Evolutionary conservation across 2,888 invertebrate genomes (phyloP).

Genomic region (Tachina fera): DNA sequence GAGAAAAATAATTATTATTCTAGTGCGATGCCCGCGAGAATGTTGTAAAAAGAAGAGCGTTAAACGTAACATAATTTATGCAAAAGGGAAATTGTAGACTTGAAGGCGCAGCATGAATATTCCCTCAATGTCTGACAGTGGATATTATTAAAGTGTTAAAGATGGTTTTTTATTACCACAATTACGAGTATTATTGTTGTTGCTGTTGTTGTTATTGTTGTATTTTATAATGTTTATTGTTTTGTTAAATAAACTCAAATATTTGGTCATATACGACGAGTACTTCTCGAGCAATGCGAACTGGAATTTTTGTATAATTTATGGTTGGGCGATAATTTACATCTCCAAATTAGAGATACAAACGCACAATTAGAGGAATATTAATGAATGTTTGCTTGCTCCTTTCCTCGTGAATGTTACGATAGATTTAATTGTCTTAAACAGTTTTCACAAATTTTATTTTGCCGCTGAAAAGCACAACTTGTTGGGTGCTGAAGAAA

Average conservation of each 20-base stretch:
- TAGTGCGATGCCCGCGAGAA: not conserved
- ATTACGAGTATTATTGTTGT: not conserved
- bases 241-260: slow-evolving; percentile 53
- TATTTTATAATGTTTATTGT: slow-evolving; percentile 40
- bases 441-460: slow-evolving; percentile 42
- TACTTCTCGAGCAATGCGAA: not conserved
- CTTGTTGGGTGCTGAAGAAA: slow-evolving; percentile 36
- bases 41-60: slow-evolving; percentile 4
- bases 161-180: slow-evolving; percentile 7
- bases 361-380: not conserved
- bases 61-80: slow-evolving; percentile 55
- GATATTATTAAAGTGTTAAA: slow-evolving; percentile 51
- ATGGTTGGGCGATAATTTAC: slow-evolving; percentile 41
- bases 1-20: slow-evolving; percentile 9
- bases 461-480: slow-evolving; percentile 49
- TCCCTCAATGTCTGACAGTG: slow-evolving; percentile 66
- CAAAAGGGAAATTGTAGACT: slow-evolving; percentile 69
- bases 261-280: slow-evolving; percentile 33
- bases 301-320: slow-evolving; percentile 45
- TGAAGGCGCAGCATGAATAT: slow-evolving; percentile 68
- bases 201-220: slow-evolving; percentile 6
- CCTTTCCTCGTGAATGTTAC: not conserved
- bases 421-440: not conserved
- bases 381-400: slow-evolving; percentile 1
- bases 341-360: not conserved